phyloP scores from a whole-genome alignment of 1,140 invertebrate genomes.

The Scylla paramamosain region DNA sequence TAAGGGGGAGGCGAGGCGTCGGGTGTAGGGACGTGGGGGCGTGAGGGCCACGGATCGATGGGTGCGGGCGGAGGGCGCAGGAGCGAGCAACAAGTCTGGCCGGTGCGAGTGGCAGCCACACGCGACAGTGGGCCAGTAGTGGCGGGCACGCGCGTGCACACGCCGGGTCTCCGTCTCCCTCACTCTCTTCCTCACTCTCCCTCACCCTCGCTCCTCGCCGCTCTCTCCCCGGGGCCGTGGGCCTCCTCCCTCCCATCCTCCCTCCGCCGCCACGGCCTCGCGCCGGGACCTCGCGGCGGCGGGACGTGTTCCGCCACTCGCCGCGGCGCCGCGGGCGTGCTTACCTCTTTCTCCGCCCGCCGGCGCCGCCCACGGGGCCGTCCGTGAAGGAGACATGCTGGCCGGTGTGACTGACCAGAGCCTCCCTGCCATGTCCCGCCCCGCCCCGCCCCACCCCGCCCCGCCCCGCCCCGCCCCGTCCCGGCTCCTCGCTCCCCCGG shows the following conservation, averaged over 20 bases:
- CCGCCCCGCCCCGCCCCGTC: background rate
- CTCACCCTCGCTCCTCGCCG: conserved; percentile 23
- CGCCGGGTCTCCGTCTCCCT: conserved; percentile 45
- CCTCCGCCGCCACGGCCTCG: background rate
- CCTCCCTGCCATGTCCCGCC: background rate
- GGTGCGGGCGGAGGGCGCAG: conserved; percentile 49
- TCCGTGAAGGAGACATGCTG: background rate
- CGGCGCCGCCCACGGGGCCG: conserved; percentile 8
- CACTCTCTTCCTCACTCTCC: background rate
- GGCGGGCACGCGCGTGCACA: conserved; percentile 37
- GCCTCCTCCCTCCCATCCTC: background rate
- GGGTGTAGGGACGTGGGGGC: conserved; percentile 7
- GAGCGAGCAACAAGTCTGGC: conserved; percentile 29
- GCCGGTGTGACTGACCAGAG: background rate
- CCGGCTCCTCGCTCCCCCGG: too few species aligned
- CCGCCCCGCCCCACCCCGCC: background rate
- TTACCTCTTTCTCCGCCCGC: background rate
- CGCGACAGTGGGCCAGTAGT: conserved; percentile 60
- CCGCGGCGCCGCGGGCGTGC: background rate
- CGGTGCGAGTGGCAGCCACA: conserved; percentile 44
- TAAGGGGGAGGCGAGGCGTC: background rate
- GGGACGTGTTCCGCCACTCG: background rate
- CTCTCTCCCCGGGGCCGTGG: background rate
- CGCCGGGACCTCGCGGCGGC: background rate
- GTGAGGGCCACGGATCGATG: conserved; percentile 48